Conservation (phyloP, 2,113 vertebrate species). For the Paramormyrops kingsleyae region DNA sequence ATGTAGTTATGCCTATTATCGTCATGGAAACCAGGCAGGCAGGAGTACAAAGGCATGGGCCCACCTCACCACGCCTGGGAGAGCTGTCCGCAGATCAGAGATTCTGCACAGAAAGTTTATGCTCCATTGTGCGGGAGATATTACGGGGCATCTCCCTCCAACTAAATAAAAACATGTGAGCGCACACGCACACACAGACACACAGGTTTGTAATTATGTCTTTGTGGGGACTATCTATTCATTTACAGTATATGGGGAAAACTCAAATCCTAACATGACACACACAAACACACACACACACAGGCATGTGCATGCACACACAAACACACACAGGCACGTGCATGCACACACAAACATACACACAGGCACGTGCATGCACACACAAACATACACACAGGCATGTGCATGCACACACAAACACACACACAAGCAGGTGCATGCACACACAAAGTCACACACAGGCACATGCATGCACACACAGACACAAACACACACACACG, state of each 20-base stretch:
- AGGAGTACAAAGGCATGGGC: conserved; percentile 37
- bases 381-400: background rate
- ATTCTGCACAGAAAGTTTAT: conserved; percentile 41
- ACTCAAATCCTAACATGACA: no score
- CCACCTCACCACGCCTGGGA: conserved; percentile 22
- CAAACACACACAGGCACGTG: background rate
- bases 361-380: background rate
- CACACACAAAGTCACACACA: conserved; percentile 4
- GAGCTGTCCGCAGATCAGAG: conserved; percentile 28
- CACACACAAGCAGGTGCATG: background rate
- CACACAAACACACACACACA: background rate
- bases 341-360: background rate
- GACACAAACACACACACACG: background rate
- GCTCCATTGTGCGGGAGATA: conserved; percentile 44
- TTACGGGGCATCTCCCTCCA: conserved; percentile 36
- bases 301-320: background rate
- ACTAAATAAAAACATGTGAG: background rate
- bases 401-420: background rate
- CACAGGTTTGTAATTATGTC: no score
- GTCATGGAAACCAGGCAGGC: conserved; percentile 59
- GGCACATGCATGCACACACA: background rate
- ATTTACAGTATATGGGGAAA: no score
- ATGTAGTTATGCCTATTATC: conserved; percentile 55
- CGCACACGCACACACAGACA: background rate
- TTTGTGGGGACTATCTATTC: no score